These are phyloP conservation scores for Euplagia quadripunctaria DNA, from an alignment of 2,888 invertebrate genomes.

Conservation along the genomic window DNA sequence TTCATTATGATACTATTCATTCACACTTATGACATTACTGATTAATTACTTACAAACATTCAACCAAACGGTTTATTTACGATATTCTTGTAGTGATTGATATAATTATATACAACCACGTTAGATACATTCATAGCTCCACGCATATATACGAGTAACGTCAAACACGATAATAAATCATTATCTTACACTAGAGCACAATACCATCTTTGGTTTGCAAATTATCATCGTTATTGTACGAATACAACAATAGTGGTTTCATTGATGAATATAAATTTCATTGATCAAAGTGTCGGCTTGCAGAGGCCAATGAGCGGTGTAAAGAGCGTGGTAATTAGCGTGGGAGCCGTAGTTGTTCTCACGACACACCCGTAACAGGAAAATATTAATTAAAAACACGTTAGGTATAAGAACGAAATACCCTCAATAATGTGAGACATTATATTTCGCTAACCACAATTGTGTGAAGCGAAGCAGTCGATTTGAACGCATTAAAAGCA, in stretches of 20 bases:
- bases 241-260: constrained; percentile 66
- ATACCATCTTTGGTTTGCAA: constrained; percentile 52
- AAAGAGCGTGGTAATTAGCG: constrained; percentile 75
- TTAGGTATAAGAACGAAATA: constrained; percentile 51
- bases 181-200: constrained; percentile 53
- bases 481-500: neutral
- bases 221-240: constrained; percentile 60
- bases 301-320: constrained; percentile 68
- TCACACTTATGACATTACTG: constrained; percentile 9
- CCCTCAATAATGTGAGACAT: constrained; percentile 45
- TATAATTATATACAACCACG: constrained; percentile 15
- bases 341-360: constrained; percentile 78
- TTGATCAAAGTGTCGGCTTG: constrained; percentile 68
- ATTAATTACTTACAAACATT: constrained; percentile 11
- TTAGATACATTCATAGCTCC: constrained; percentile 30
- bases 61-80: constrained; percentile 12
- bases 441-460: constrained; percentile 32
- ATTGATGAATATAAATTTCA: constrained; percentile 79
- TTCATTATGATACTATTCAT: constrained; percentile 8
- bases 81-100: constrained; percentile 23
- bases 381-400: constrained; percentile 73
- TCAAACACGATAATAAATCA: constrained; percentile 45
- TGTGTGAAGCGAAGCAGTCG: neutral
- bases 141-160: constrained; percentile 27
- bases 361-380: constrained; percentile 74